A percentile compares a stretch with the other conserved stretches of the same genome.
These are phyloP conservation scores for Callinectes sapidus DNA, from an alignment of 2,888 invertebrate species.

Conservation along the genomic window DNA sequence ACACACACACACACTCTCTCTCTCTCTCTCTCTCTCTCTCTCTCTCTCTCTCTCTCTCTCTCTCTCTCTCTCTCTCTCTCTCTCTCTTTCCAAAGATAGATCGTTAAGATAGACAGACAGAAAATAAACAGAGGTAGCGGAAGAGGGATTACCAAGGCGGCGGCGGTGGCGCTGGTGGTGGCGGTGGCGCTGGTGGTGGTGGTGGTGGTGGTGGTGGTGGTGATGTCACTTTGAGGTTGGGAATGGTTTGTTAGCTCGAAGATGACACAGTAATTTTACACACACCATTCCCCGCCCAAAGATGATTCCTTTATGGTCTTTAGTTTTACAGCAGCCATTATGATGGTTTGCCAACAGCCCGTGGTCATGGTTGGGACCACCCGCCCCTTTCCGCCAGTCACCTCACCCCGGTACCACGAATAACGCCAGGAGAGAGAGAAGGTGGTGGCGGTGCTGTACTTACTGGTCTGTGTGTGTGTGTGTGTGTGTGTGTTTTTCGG, in stretches of 20 bases:
- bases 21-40: background rate
- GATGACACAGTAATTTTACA: constrained; percentile 24
- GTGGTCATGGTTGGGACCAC: background rate
- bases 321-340: constrained; percentile 6
- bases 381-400: background rate
- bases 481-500: too few species aligned
- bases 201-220: background rate
- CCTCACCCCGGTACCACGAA: background rate
- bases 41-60: background rate
- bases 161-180: background rate
- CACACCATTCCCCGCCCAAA: background rate
- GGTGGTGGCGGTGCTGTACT: background rate
- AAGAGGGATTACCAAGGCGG: background rate
- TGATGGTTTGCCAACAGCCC: constrained; percentile 28
- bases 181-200: background rate
- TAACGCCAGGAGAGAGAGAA: background rate
- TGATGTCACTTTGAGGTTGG: background rate
- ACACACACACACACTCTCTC: background rate
- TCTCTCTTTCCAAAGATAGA: background rate
- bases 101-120: too few species aligned
- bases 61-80: constrained; percentile 46
- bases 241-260: constrained; percentile 15
- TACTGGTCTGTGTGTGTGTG: background rate
- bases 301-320: constrained; percentile 30
- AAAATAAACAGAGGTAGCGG: background rate